phyloP scores from a whole-genome alignment of 2,888 invertebrate genomes.

The Sphaerophoria taeniata region DNA sequence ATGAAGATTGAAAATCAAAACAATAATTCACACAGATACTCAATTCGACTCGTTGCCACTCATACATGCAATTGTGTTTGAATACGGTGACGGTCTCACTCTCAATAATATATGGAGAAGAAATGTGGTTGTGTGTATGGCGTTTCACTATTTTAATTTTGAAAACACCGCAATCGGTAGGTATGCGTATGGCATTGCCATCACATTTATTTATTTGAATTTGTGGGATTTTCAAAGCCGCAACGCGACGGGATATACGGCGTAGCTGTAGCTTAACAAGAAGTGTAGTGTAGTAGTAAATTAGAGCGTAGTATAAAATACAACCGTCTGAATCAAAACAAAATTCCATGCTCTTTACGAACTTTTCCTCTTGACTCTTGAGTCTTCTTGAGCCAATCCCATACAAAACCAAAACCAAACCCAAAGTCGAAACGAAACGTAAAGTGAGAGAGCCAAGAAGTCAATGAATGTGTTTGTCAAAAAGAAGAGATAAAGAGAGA shows the following conservation, averaged over 20 bases:
- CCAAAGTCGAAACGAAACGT: too few species aligned
- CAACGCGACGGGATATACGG: background rate
- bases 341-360: conserved; percentile 50
- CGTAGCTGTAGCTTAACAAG: background rate
- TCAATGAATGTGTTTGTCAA: conserved; percentile 40
- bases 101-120: too few species aligned
- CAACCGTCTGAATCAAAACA: conserved; percentile 62
- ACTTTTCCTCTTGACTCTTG: background rate
- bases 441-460: background rate
- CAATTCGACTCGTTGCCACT: background rate
- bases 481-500: background rate
- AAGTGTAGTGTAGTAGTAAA: conserved; percentile 42
- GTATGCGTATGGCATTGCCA: conserved; percentile 19
- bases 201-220: background rate
- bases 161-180: background rate
- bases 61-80: conserved; percentile 7
- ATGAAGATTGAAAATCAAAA: conserved; percentile 70
- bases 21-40: conserved; percentile 67
- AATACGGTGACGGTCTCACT: background rate
- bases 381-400: too few species aligned
- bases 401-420: too few species aligned
- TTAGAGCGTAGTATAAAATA: conserved; percentile 33
- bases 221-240: background rate
- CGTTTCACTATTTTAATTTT: conserved; percentile 42
- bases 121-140: background rate